A percentile compares a stretch with the other conserved stretches of the same genome.
phyloP scores from a whole-genome alignment of 2,797 vertebrate species.

The Melanotaenia maccullochi region DNA sequence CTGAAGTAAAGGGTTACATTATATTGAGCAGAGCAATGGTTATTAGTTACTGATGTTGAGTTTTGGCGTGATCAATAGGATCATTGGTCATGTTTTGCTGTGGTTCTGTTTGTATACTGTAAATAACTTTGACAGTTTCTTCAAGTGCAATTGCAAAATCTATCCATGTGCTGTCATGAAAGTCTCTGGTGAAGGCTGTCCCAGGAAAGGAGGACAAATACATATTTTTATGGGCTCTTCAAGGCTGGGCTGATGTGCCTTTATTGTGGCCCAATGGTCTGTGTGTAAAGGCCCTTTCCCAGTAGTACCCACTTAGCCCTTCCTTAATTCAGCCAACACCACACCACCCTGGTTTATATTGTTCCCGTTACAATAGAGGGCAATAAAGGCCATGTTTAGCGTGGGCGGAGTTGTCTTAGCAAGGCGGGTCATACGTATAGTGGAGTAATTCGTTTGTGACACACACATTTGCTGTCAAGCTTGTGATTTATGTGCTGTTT shows the following conservation, averaged over 20 bases:
- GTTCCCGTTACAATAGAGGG: no score
- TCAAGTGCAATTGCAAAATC: background rate
- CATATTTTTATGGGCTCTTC: background rate
- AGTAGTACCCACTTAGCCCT: no score
- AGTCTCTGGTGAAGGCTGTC: background rate
- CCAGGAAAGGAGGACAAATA: background rate
- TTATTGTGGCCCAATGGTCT: background rate
- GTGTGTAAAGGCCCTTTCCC: background rate
- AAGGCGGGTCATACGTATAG: no score
- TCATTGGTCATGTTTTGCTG: background rate
- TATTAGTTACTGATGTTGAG: background rate
- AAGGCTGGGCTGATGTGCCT: background rate
- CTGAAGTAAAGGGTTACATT: background rate
- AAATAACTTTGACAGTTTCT: background rate
- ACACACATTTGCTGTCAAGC: no score
- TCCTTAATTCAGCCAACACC: no score
- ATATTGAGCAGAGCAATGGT: slow-evolving; percentile 5
- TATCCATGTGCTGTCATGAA: background rate
- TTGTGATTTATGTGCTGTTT: no score
- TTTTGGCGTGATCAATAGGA: background rate
- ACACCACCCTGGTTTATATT: no score
- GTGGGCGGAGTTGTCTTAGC: no score
- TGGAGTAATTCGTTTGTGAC: no score
- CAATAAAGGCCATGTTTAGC: no score
- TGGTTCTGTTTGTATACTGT: background rate